Conservation (phyloP, 2,113 vertebrate species). For the Pavo muticus region DNA sequence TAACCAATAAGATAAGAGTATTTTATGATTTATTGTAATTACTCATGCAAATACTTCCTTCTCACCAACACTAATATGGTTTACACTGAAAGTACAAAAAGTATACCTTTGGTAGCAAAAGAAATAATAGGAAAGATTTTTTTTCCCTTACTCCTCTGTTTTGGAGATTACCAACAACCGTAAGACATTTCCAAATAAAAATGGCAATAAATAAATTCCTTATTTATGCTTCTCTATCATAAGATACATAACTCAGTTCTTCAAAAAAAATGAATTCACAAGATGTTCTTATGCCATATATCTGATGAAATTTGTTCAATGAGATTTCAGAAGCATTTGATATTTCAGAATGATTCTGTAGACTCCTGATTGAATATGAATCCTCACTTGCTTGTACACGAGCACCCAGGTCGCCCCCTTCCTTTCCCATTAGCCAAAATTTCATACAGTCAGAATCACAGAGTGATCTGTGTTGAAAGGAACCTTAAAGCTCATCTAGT, state of each 20-base stretch:
- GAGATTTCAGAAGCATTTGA: not conserved
- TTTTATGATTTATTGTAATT: not conserved
- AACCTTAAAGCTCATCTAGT: not conserved
- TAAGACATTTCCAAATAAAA: not conserved
- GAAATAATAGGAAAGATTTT: not conserved
- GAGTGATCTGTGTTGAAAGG: not conserved
- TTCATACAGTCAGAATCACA: not conserved
- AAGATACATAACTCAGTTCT: not conserved
- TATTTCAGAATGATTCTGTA: not conserved
- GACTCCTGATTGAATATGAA: not conserved
- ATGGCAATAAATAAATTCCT: not conserved
- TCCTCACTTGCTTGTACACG: accelerated
- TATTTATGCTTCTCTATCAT: not conserved
- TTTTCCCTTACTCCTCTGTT: accelerated
- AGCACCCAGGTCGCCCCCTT: not conserved
- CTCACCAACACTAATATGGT: not conserved
- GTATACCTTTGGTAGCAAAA: not conserved
- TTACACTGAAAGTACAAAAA: not conserved
- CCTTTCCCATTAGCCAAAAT: not conserved
- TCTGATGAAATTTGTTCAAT: not conserved
- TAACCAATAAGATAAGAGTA: not conserved
- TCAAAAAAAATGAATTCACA: not conserved
- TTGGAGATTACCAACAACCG: not conserved
- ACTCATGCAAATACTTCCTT: not conserved
- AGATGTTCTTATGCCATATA: not conserved